Evolutionary conservation across 2,113 vertebrate genomes (phyloP).

Genomic region (Pterocles orientalis): DNA sequence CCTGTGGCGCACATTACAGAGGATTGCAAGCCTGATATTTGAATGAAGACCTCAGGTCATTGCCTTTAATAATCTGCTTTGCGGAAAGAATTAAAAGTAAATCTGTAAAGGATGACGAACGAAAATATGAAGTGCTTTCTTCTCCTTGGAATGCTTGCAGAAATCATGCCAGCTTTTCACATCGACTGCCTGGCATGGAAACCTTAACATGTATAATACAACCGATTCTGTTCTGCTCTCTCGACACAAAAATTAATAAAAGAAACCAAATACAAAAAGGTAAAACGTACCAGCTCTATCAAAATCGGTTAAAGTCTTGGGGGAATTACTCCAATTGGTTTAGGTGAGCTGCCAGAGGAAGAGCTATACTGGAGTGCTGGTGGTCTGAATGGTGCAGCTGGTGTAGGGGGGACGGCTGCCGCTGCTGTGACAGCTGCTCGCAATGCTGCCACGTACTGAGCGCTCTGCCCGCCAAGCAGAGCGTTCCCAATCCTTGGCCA

Average conservation of each 20-base stretch:
- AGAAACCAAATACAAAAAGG: neutral
- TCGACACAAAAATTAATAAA: neutral
- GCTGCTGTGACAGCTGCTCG: neutral
- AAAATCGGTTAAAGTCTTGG: neutral
- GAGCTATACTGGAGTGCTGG: neutral
- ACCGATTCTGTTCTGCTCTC: neutral
- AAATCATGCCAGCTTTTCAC: neutral
- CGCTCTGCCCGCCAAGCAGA: rapidly evolving
- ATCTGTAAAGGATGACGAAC: slow-evolving; percentile 34
- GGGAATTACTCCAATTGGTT: neutral
- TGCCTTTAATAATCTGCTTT: slow-evolving; percentile 73
- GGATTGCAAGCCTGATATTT: slow-evolving; percentile 73
- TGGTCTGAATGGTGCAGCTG: neutral
- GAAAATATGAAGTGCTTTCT: slow-evolving; percentile 6
- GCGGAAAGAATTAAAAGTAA: slow-evolving; percentile 52
- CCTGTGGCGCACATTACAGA: slow-evolving; percentile 75
- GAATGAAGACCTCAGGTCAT: slow-evolving; percentile 65
- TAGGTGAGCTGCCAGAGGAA: neutral
- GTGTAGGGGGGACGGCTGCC: neutral
- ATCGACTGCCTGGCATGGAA: rapidly evolving
- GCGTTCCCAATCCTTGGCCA: neutral
- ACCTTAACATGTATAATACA: neutral
- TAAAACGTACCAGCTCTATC: neutral
- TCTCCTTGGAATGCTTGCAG: neutral
- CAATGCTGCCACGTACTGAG: neutral